Evolutionary conservation across 2,888 invertebrate species (phyloP), one percentile per base, ranked within the genome.

Genomic region (Nemotelus pantherinus): DNA sequence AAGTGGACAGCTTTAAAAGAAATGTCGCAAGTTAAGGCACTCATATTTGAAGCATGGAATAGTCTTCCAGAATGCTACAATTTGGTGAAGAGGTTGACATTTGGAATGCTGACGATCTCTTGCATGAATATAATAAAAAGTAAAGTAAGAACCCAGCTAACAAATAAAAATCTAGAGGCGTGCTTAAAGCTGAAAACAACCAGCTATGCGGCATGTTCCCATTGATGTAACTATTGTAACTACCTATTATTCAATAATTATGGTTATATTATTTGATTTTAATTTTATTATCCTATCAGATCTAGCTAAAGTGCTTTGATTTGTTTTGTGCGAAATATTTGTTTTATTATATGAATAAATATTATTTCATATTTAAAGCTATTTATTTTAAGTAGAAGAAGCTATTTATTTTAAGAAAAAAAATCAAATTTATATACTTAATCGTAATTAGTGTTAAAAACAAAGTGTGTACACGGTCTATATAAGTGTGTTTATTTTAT

Each of bases 1-100:
- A 25, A 25, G 25, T 25, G 25, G 25, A 25, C 25, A 25, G 25
- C 25, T 25, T 25, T 25, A 25, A 68, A 68, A 68, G 68, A 90
- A 65, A 87, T 76, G 65, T 9, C 48, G 68, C 64, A 48, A 67
- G 50, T 65, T 65, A 50, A 75, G 65, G 65, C 65, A 58, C 64
- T 25, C 25, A 25, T 25, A 25, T 25, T 25, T 25, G 25, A 25
- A 0, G 0, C 25, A 25, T 25, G 25, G 44, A 47, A 55, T 68
- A 68, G 68, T 68, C 68, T 68, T 43, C 68, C 68, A 43, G 3
- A 68, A 47, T 68, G 68, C 68, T 68, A 47, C 68, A 68, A 6
- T 68, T 45, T 47, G 68, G 68, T 68, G 47, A 68, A 68, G 25
- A 25, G 25, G 68, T 68, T 68, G 68, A 48, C 48, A 50, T 50